Conservation (phyloP, 2,113 vertebrate genomes). For the Struthidea cinerea region DNA sequence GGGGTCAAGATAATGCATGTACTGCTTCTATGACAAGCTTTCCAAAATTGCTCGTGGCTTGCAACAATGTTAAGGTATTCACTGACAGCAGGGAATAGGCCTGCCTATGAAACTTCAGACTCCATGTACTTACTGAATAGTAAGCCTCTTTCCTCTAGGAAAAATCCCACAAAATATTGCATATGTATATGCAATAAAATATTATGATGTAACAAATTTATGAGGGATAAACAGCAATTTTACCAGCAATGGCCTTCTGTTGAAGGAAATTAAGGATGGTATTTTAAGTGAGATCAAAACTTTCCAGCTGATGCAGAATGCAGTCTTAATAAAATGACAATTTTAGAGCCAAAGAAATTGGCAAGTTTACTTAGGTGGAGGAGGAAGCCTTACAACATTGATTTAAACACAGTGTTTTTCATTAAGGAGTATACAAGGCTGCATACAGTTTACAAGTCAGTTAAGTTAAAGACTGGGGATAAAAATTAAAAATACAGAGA, state of each 20-base stretch:
- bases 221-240: conserved; percentile 6
- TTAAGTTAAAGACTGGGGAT: background rate
- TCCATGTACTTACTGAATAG: background rate
- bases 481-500: background rate
- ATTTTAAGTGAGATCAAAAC: conserved; percentile 47
- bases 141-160: background rate
- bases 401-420: conserved; percentile 43
- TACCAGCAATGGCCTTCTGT: background rate
- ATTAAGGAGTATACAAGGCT: background rate
- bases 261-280: background rate
- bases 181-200: background rate
- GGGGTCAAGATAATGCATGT: background rate
- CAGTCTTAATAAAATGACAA: conserved; percentile 28
- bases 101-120: background rate
- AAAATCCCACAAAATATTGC: background rate
- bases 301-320: conserved; percentile 11
- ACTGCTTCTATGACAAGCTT: background rate
- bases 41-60: background rate
- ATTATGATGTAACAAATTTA: background rate
- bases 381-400: conserved; percentile 8
- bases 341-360: conserved; percentile 43
- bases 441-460: conserved; percentile 2
- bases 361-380: conserved; percentile 45
- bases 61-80: background rate
- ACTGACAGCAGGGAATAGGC: background rate